Evolutionary conservation across 2,888 invertebrate genomes (phyloP).

Genomic region (Gerris lacustris): DNA sequence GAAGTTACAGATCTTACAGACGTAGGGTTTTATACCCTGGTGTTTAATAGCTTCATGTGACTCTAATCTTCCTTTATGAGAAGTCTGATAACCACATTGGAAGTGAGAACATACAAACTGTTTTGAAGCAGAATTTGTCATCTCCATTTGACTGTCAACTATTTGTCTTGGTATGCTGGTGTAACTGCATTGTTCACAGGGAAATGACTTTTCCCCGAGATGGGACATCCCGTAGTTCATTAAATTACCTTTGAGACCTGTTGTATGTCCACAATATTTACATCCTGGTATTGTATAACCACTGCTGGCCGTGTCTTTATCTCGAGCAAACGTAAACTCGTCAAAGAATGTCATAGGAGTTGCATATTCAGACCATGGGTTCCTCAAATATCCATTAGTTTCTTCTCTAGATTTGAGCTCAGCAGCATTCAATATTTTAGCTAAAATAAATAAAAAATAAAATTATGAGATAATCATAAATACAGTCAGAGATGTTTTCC

Average conservation of each 20-base stretch:
- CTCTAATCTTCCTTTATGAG: background rate
- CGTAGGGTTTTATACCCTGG: background rate
- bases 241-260: background rate
- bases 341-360: background rate
- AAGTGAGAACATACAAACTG: background rate
- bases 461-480: no score
- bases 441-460: no score
- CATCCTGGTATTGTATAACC: background rate
- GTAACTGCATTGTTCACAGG: background rate
- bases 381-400: background rate
- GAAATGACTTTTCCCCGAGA: background rate
- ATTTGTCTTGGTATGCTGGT: background rate
- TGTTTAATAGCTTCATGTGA: background rate
- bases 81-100: background rate
- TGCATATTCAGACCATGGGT: background rate
- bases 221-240: background rate
- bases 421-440: no score
- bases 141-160: background rate
- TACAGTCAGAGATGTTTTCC: no score
- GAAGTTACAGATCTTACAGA: background rate
- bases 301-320: background rate
- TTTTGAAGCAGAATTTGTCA: background rate
- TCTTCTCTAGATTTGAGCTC: background rate
- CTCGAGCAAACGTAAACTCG: background rate
- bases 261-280: background rate